Percentiles rank a stretch among this genome's conserved stretches.
These are phyloP conservation scores for Bombyx mandarina DNA, from an alignment of 1,140 invertebrate genomes.

Conservation along the genomic window DNA sequence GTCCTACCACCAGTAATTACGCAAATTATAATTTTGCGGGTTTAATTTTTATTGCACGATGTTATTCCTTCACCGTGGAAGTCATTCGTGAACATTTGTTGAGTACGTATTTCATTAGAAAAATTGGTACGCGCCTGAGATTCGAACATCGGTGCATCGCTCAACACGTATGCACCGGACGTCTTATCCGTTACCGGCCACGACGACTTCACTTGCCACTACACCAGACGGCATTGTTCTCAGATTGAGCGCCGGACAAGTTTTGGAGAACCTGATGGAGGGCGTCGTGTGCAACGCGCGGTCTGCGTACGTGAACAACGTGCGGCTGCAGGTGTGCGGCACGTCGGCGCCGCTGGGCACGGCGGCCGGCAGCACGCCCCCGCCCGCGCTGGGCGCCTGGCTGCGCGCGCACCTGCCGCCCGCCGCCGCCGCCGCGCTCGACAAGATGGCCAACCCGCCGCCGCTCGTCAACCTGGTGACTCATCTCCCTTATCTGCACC, in stretches of 20 bases:
- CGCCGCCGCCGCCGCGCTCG: slow-evolving; percentile 36
- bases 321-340: slow-evolving; percentile 38
- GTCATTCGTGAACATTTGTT: too few relatives aligned
- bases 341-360: slow-evolving; percentile 19
- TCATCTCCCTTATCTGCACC: too few relatives aligned
- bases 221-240: background rate
- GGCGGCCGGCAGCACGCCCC: slow-evolving; percentile 22
- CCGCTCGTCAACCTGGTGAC: slow-evolving; percentile 24
- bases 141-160: too few relatives aligned
- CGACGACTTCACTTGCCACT: background rate
- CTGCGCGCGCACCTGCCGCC: slow-evolving; percentile 45
- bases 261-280: slow-evolving; percentile 32
- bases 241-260: slow-evolving; percentile 39
- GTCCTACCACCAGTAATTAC: too few relatives aligned
- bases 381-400: slow-evolving; percentile 38
- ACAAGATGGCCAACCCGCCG: slow-evolving; percentile 29
- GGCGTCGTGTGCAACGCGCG: slow-evolving; percentile 22
- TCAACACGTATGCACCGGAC: too few relatives aligned
- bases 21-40: too few relatives aligned
- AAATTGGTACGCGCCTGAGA: too few relatives aligned
- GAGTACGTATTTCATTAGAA: too few relatives aligned
- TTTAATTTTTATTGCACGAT: too few relatives aligned
- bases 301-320: slow-evolving; percentile 26
- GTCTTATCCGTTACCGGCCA: background rate
- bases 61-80: too few relatives aligned